These are phyloP conservation scores for Drosophila orena DNA, from an alignment of 1,140 invertebrate genomes.

Conservation along the genomic window DNA sequence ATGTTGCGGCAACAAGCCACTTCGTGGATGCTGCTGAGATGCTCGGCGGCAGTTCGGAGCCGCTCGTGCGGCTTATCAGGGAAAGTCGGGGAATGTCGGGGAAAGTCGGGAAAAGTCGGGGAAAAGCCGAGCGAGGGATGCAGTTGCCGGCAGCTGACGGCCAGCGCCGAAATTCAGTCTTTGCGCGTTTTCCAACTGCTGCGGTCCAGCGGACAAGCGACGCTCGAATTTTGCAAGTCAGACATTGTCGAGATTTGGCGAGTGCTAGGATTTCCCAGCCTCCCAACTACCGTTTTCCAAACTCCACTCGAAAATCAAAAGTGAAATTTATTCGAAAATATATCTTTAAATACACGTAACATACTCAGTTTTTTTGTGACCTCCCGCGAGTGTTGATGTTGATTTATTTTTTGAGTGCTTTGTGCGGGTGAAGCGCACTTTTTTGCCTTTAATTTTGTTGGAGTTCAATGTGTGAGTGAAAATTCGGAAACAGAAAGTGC, in stretches of 20 bases:
- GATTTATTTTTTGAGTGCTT: conserved; percentile 28
- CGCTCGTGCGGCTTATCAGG: conserved; percentile 11
- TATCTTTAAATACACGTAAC: neutral
- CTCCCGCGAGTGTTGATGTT: conserved; percentile 28
- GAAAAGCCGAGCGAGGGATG: conserved; percentile 28
- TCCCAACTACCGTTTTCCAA: neutral
- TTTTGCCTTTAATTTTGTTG: conserved; percentile 5
- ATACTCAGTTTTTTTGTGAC: neutral
- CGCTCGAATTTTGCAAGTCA: conserved; percentile 10
- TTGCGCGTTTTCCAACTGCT: conserved; percentile 73
- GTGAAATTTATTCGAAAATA: neutral
- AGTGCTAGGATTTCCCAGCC: neutral
- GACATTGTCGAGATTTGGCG: conserved; percentile 32
- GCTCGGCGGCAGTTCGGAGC: neutral
- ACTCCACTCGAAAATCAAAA: neutral
- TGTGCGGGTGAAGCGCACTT: conserved; percentile 10
- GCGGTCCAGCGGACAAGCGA: conserved; percentile 42
- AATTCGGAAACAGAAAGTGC: conserved; percentile 5
- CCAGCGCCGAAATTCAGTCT: conserved; percentile 54
- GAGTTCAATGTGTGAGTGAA: conserved; percentile 3
- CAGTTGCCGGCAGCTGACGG: conserved; percentile 41
- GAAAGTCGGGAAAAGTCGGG: conserved; percentile 11
- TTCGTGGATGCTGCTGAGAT: conserved; percentile 25
- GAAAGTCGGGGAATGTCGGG: conserved; percentile 3
- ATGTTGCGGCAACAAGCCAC: conserved; percentile 72